Percentiles rank a stretch among this genome's conserved stretches.
Evolutionary conservation across 2,888 invertebrate genomes (phyloP).

Genomic region (Maniola hyperantus): DNA sequence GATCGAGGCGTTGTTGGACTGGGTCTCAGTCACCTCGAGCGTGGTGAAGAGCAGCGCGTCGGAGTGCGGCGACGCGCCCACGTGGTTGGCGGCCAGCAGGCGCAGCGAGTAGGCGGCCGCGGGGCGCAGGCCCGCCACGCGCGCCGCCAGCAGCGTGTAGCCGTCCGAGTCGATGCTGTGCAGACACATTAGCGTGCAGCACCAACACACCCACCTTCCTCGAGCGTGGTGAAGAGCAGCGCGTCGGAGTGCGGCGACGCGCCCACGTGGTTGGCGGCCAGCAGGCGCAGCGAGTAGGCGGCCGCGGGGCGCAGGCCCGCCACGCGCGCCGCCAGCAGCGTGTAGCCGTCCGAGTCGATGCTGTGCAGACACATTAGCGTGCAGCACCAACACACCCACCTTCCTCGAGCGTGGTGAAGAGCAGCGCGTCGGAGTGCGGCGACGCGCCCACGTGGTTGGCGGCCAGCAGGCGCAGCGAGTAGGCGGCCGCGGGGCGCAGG

Average conservation of each 20-base stretch:
- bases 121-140: slow-evolving; percentile 83
- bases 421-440: slow-evolving; percentile 85
- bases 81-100: slow-evolving; percentile 86
- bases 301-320: slow-evolving; percentile 85
- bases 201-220: no score
- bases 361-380: neutral
- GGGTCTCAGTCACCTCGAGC: no score
- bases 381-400: slow-evolving; percentile 61
- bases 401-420: slow-evolving; percentile 89
- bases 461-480: slow-evolving; percentile 86
- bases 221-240: slow-evolving; percentile 86
- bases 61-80: slow-evolving; percentile 88
- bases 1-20: no score
- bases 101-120: slow-evolving; percentile 87
- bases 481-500: slow-evolving; percentile 86
- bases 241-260: slow-evolving; percentile 86
- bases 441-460: slow-evolving; percentile 88
- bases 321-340: slow-evolving; percentile 45
- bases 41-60: slow-evolving; percentile 86
- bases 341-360: neutral
- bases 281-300: slow-evolving; percentile 85
- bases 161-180: neutral
- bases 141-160: neutral
- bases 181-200: no score
- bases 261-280: slow-evolving; percentile 88